Evolutionary conservation across 2,888 invertebrate genomes (phyloP), one percentile per base, ranked within the genome.

Genomic region (Abrostola triplasia): DNA sequence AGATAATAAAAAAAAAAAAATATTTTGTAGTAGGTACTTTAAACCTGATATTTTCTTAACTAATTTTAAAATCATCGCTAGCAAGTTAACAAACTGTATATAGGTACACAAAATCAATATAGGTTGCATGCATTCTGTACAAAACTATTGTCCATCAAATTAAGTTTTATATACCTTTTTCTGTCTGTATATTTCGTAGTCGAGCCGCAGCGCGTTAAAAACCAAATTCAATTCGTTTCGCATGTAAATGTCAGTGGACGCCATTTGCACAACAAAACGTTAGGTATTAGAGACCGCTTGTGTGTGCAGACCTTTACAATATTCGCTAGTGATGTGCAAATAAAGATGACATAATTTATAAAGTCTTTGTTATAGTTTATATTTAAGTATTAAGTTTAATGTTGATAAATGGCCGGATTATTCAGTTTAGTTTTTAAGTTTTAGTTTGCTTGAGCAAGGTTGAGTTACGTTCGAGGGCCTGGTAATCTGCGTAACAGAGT

Each of bases 211-310:
- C 24, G 44, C 9, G 24, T 47, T 13, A 47, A 47, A 47, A 47
- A 47, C 13, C 44, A 47, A 47, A 13, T 47, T 13, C 44, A 13
- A 47, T 47, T 47, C 44, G 44, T 47, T 47, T 47, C 44, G 44
- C 24, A 47, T 47, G 44, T 24, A 47, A 47, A 47, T 47, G 9
- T 24, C 44, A 47, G 44, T 47, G 13, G 24, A 13, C 24, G 24
- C 24, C 24, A 24, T 24, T 24, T 24, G 24, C 24, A 47, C 44
- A 47, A 42, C 41, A 41, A 7, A 47, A 47, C 24, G n/a, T 41
- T 41, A 24, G 44, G 44, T 9, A 8, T 13, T 24, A 24, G 4
- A 24, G 24, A 24, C 24, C 24, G 24, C 24, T 24, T 24, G 24
- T 24, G 24, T 24, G 24, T 24, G 24, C 24, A 24, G 24, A 24